Evolutionary conservation across 2,888 invertebrate genomes (phyloP), one percentile per base, ranked within the genome.

Genomic region (Glyphotaelius pellucidus): DNA sequence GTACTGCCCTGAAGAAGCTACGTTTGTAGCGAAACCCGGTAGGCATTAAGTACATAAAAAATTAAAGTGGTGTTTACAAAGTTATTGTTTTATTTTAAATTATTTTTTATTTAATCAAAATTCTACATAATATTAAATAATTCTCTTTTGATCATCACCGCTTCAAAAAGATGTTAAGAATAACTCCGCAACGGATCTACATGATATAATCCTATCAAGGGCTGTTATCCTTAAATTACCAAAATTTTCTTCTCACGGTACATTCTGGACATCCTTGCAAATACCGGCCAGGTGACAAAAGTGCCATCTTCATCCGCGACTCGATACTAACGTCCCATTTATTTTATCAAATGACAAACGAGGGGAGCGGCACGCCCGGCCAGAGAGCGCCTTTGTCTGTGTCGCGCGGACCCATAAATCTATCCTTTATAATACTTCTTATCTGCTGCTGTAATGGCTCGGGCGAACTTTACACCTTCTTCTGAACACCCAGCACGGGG

Each of bases 331-430:
- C 87, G 80, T 80, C 87, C 92, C 92, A 90, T 90, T 90, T 89
- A 92, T 92, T 87, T 92, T 92, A 89, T 90, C 89, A 90, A 88
- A 92, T 92, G 92, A 92, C 92, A 92, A 90, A 92, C 92, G 90
- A 84, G 52, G 31, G 67, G 67, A 47, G 89, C 80, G 80, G 92
- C 25, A 35, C n/a, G 31, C 38, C 80, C n/a, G 88, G 84, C 30
- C 88, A 88, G 47, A 86, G 83, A 84, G 35, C 52, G 89, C 90
- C 92, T 92, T 90, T 90, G 92, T 90, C 87, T 90, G 88, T 19
- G 89, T 79, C 88, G 83, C 32, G 87, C 35, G 31, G 81, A 67
- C 12, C 80, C 79, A 92, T 92, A 92, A 92, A 92, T 92, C 92
- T 92, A 84, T 25, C 30, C 90, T 88, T 67, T 84, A 91, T 91